These are phyloP conservation scores for Thalassophryne amazonica DNA, from an alignment of 2,797 vertebrate species.

Conservation along the genomic window DNA sequence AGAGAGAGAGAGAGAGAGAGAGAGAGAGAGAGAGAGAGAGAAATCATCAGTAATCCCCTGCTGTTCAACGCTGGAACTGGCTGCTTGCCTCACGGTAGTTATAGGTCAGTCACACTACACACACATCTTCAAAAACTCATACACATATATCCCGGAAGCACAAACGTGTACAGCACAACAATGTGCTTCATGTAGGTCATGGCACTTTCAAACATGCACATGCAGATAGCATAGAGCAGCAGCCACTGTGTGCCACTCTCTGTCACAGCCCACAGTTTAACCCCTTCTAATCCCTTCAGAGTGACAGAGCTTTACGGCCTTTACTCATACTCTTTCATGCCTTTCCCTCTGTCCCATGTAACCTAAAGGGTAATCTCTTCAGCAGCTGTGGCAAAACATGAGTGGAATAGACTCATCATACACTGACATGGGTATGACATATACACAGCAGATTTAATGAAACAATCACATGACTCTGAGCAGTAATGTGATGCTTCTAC, in stretches of 20 bases:
- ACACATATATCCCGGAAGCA: background rate
- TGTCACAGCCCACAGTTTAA: conserved; percentile 59
- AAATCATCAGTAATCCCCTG: conserved; percentile 59
- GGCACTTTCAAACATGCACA: conserved; percentile 7
- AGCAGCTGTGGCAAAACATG: conserved; percentile 39
- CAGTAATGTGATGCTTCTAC: background rate
- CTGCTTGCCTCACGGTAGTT: conserved; percentile 43
- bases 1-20: too few species aligned
- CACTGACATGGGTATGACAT: conserved; percentile 1
- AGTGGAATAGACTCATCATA: conserved; percentile 35
- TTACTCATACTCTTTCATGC: conserved; percentile 55
- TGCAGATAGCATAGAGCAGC: background rate
- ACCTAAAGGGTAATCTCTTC: conserved; percentile 49
- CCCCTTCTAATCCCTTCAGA: conserved; percentile 68
- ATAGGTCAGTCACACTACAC: conserved; percentile 28
- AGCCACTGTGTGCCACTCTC: conserved; percentile 33
- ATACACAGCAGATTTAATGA: background rate
- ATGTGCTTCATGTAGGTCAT: conserved; percentile 21
- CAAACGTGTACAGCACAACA: conserved; percentile 1
- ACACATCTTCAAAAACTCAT: background rate
- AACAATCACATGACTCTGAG: background rate
- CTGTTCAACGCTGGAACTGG: conserved; percentile 50
- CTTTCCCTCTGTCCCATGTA: conserved; percentile 23
- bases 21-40: too few species aligned
- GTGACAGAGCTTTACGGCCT: conserved; percentile 56